Conservation (phyloP, 1,140 invertebrate genomes). For the Anagrus nilaparvatae region DNA sequence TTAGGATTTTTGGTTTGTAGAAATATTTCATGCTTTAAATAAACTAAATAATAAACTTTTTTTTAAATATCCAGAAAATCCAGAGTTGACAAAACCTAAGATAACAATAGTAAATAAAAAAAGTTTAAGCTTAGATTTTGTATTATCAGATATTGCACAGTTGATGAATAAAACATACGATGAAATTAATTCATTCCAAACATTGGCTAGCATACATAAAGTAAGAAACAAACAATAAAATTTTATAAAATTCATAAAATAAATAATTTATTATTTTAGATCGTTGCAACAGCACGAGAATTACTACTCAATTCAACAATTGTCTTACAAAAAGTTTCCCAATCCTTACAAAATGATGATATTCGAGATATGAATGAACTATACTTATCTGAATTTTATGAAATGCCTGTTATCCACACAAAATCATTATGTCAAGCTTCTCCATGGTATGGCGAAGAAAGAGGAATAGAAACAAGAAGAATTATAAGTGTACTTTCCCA, state of each 20-base stretch:
- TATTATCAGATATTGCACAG: slow-evolving; percentile 26
- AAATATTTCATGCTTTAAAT: slow-evolving; percentile 1
- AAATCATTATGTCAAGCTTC: slow-evolving; percentile 29
- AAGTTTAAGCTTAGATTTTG: slow-evolving; percentile 31
- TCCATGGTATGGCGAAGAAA: slow-evolving; percentile 33
- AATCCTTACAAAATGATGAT: slow-evolving; percentile 36
- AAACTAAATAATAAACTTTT: neutral
- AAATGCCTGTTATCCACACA: slow-evolving; percentile 23
- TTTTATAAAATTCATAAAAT: slow-evolving; percentile 1
- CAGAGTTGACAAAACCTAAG: slow-evolving; percentile 35
- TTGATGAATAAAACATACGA: slow-evolving; percentile 26
- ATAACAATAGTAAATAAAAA: slow-evolving; percentile 28
- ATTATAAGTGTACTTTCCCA: slow-evolving; percentile 28
- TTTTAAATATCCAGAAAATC: slow-evolving; percentile 33
- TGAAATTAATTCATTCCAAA: slow-evolving; percentile 32
- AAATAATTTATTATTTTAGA: slow-evolving; percentile 18
- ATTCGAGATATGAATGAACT: slow-evolving; percentile 39
- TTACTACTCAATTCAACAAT: slow-evolving; percentile 29
- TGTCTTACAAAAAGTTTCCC: slow-evolving; percentile 30
- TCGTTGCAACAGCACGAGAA: slow-evolving; percentile 32
- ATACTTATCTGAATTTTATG: slow-evolving; percentile 34
- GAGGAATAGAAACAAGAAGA: slow-evolving; percentile 34
- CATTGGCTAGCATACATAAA: too few relatives aligned
- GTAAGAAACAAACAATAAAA: too few relatives aligned
- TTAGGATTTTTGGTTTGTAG: slow-evolving; percentile 32